These are phyloP conservation scores for Drosophila diplacantha DNA, from an alignment of 2,888 invertebrate genomes.

Conservation along the genomic window DNA sequence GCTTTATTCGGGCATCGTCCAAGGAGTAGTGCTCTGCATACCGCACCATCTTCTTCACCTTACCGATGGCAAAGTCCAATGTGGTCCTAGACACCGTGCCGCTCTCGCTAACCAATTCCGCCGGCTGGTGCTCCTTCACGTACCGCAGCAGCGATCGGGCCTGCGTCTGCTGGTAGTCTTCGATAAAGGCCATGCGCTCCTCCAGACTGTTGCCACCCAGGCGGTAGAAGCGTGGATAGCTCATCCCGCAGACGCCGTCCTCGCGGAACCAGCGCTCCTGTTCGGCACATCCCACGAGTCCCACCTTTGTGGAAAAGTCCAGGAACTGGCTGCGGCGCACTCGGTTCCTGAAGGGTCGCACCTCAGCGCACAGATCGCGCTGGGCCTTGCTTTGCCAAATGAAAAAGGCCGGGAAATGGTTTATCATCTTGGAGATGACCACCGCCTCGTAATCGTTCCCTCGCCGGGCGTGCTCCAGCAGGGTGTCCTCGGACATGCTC, in stretches of 20 bases:
- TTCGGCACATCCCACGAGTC: conserved; percentile 76
- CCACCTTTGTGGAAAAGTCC: conserved; percentile 79
- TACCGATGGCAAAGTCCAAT: conserved; percentile 60
- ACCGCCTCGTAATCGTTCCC: conserved; percentile 76
- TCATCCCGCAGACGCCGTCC: conserved; percentile 77
- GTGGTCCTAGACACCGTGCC: conserved; percentile 78
- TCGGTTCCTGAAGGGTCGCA: conserved; percentile 72
- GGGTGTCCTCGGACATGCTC: conserved; percentile 62
- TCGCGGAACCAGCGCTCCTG: conserved; percentile 73
- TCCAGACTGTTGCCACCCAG: conserved; percentile 63
- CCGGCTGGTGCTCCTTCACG: conserved; percentile 51
- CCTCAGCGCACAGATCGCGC: conserved; percentile 62
- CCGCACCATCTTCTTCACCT: conserved; percentile 58
- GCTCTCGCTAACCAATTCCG: conserved; percentile 75
- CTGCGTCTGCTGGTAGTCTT: conserved; percentile 87
- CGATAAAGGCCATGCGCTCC: conserved; percentile 69
- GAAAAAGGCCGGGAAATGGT: conserved; percentile 83
- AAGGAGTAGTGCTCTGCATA: conserved; percentile 59
- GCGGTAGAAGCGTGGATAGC: conserved; percentile 83
- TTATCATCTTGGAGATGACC: conserved; percentile 81
- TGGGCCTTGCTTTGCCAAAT: conserved; percentile 82
- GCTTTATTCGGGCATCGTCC: conserved; percentile 53
- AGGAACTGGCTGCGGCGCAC: conserved; percentile 65
- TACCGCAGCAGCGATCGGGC: conserved; percentile 86
- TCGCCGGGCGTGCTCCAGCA: conserved; percentile 69